These are phyloP conservation scores for Rallus crepitans DNA, from an alignment of 2,797 vertebrate species.

Conservation along the genomic window DNA sequence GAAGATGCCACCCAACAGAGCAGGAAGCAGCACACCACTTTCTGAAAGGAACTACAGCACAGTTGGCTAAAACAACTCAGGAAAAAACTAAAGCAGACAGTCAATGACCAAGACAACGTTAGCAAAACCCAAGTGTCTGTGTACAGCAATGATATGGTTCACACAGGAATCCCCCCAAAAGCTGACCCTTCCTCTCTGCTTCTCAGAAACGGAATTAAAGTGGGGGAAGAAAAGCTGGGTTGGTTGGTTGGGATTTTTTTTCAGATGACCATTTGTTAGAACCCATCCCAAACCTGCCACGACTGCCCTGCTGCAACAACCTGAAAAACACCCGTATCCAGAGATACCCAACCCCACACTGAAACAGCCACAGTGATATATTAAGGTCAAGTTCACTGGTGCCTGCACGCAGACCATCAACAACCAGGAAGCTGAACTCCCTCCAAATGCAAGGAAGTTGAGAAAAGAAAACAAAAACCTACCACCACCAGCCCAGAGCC, in stretches of 20 bases:
- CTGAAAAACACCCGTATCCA: not conserved
- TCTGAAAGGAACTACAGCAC: not conserved
- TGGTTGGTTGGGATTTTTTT: too few relatives aligned
- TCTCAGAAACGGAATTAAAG: not conserved
- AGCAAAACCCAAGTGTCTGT: not conserved
- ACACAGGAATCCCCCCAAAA: not conserved
- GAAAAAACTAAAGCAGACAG: not conserved
- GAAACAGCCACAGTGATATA: not conserved
- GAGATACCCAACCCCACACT: not conserved
- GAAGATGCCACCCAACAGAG: not conserved
- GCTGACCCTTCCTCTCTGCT: not conserved
- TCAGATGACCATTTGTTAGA: not conserved
- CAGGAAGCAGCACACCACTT: not conserved
- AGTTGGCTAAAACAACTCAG: not conserved
- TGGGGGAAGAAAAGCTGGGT: not conserved
- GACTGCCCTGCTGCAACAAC: not conserved
- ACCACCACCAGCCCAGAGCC: not conserved
- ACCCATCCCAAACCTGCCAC: not conserved
- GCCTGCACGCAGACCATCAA: not conserved
- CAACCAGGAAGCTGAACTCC: slow-evolving; percentile 16
- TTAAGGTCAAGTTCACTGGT: not conserved
- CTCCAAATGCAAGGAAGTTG: slow-evolving; percentile 6
- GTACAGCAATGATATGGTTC: not conserved
- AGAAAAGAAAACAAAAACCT: slow-evolving; percentile 7
- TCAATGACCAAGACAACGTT: not conserved